Evolutionary conservation across 2,888 invertebrate genomes (phyloP), one percentile per base, ranked within the genome.

Genomic region (Coleophora deauratella): DNA sequence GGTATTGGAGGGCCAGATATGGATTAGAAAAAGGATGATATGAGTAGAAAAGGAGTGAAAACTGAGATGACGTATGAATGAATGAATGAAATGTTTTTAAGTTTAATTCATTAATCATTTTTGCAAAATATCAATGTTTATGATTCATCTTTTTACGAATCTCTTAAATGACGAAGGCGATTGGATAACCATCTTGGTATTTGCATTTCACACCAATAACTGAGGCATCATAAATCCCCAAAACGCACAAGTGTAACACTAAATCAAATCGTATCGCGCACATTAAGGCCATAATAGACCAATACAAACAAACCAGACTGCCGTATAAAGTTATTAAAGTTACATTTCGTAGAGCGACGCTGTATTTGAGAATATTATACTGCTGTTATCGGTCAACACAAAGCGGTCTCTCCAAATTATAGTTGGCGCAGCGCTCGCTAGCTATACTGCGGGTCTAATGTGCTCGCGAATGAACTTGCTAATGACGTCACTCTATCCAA

Each of bases 261-360:
- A 77, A 78, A 80, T 80, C 74, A 79, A 62, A 64, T 51, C 49
- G 52, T 61, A 61, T 62, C 58, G 58, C 63, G 66, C 59, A 65
- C 59, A 62, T 62, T 59, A 57, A 62, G 63, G 59, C 61, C 62
- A 59, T 68, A 71, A 75, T 70, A 69, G 61, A 64, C 69, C 66
- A 66, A 72, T 72, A 66, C 64, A 60, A 67, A 67, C 72, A 69
- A 72, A 71, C 69, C 71, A 67, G 66, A 58, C 58, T 65, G 70
- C 65, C 72, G 75, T 72, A 69, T 75, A 68, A 80, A 82, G 80
- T 74, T 62, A 81, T 82, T 79, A 82, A 82, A 82, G 77, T 79
- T 64, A 72, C 79, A 79, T 82, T 80, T 80, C 65, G 64, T 63
- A 64, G 65, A 67, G 59, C 62, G 62, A 68, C 62, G 65, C 62